Conservation (phyloP, 1,140 invertebrate species). For the Cydia pomonella region DNA sequence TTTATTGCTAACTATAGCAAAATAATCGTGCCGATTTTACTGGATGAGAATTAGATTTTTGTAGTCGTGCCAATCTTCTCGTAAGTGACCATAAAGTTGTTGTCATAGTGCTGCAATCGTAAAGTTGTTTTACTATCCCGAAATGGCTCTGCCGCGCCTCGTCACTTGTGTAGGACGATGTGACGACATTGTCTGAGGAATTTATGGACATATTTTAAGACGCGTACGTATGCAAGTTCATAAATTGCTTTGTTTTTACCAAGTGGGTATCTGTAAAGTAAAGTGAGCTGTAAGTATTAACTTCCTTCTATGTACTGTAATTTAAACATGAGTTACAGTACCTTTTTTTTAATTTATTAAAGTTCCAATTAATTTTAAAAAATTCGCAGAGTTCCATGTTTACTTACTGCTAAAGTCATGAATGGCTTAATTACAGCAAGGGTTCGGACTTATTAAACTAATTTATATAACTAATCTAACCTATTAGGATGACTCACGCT, state of each 20-base stretch:
- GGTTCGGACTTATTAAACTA: too few species aligned
- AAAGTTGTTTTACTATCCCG: slow-evolving; percentile 39
- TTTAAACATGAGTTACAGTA: too few species aligned
- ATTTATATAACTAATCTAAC: too few species aligned
- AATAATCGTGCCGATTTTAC: slow-evolving; percentile 38
- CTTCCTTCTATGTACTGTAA: too few species aligned
- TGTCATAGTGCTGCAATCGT: slow-evolving; percentile 32
- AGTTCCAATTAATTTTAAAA: too few species aligned
- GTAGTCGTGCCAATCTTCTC: slow-evolving; percentile 28
- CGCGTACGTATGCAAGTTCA: neutral
- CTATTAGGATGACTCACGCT: too few species aligned
- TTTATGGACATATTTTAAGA: neutral
- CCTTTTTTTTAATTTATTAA: too few species aligned
- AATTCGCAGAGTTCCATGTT: too few species aligned
- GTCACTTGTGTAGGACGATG: slow-evolving; percentile 40
- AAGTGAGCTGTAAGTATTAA: too few species aligned
- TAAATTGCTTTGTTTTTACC: neutral
- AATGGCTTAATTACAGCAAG: too few species aligned
- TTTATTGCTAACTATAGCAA: slow-evolving; percentile 36
- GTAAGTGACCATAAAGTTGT: slow-evolving; percentile 16
- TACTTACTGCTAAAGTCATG: too few species aligned
- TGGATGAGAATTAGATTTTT: slow-evolving; percentile 42
- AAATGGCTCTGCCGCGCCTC: slow-evolving; percentile 40
- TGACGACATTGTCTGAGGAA: slow-evolving; percentile 21
- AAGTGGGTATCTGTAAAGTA: neutral